These are phyloP conservation scores for Nycticryphes semicollaris DNA, from an alignment of 2,113 vertebrate species.

Conservation along the genomic window DNA sequence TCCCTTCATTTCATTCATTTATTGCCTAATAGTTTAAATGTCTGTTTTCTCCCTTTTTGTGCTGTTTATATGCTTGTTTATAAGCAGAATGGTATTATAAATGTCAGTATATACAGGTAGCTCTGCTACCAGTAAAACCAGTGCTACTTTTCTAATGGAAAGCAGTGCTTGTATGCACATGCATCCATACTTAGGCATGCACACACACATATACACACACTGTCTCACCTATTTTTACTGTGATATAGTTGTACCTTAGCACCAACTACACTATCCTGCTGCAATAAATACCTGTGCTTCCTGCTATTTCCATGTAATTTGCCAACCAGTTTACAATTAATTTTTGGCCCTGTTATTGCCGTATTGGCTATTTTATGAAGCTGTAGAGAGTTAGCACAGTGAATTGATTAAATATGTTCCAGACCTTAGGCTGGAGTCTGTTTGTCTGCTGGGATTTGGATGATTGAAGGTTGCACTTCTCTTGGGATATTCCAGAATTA, in stretches of 20 bases:
- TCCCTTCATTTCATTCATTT: neutral
- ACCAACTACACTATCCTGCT: neutral
- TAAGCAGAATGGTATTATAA: neutral
- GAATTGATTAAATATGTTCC: slow-evolving; percentile 59
- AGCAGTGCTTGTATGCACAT: accelerated
- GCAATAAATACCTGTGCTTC: neutral
- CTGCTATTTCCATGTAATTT: neutral
- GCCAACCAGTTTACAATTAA: slow-evolving; percentile 37
- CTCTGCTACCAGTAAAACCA: neutral
- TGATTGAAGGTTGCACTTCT: slow-evolving; percentile 40
- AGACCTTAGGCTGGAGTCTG: slow-evolving; percentile 43
- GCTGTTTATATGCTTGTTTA: neutral
- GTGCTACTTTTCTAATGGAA: neutral
- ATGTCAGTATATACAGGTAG: neutral
- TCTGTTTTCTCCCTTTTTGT: neutral
- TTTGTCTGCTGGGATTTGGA: slow-evolving; percentile 9
- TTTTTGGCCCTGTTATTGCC: slow-evolving; percentile 51
- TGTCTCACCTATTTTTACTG: neutral
- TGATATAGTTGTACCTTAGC: neutral
- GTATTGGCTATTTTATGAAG: slow-evolving; percentile 51
- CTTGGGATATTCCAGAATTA: slow-evolving; percentile 47
- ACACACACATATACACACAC: too few species aligned
- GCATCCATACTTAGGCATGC: accelerated
- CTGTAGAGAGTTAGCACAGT: slow-evolving; percentile 7
- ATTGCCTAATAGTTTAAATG: neutral